A percentile compares a stretch with the other conserved stretches of the same genome.
Evolutionary conservation across 2,888 invertebrate genomes (phyloP).

Genomic region (Toxonevra muliebris): DNA sequence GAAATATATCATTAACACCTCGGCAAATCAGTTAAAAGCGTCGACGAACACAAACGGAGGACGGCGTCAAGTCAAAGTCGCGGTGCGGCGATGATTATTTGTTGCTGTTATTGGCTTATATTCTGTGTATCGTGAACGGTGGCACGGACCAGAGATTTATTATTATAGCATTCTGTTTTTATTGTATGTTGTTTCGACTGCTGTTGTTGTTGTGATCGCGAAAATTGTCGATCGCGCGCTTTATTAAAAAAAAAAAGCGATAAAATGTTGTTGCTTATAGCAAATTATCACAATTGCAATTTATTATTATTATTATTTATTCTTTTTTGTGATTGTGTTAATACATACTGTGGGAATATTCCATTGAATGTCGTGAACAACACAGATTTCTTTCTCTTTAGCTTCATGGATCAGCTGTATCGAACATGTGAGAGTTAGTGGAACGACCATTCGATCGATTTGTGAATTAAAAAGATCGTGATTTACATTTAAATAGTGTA

Average conservation of each 20-base stretch:
- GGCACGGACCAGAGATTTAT: neutral
- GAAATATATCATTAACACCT: constrained; percentile 47
- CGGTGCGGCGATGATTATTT: no score
- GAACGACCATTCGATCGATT: no score
- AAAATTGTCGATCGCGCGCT: no score
- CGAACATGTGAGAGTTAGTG: no score
- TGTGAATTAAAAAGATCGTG: neutral
- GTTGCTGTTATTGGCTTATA: no score
- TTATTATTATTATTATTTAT: neutral
- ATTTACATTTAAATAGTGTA: constrained; percentile 24
- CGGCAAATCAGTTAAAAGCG: constrained; percentile 7
- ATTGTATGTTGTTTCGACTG: neutral
- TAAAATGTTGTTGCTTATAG: constrained; percentile 7
- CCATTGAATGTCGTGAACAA: constrained; percentile 17
- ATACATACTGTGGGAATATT: constrained; percentile 31
- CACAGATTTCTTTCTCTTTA: no score
- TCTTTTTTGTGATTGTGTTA: neutral
- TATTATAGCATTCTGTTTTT: neutral
- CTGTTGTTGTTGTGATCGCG: neutral
- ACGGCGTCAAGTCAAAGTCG: no score
- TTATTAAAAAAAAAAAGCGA: neutral
- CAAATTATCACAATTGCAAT: constrained; percentile 22
- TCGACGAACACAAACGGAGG: no score
- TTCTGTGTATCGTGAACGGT: no score
- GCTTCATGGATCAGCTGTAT: no score